Evolutionary conservation across 1,140 invertebrate species (phyloP), one percentile per base, ranked within the genome.

Genomic region (Eurytemora carolleeae): DNA sequence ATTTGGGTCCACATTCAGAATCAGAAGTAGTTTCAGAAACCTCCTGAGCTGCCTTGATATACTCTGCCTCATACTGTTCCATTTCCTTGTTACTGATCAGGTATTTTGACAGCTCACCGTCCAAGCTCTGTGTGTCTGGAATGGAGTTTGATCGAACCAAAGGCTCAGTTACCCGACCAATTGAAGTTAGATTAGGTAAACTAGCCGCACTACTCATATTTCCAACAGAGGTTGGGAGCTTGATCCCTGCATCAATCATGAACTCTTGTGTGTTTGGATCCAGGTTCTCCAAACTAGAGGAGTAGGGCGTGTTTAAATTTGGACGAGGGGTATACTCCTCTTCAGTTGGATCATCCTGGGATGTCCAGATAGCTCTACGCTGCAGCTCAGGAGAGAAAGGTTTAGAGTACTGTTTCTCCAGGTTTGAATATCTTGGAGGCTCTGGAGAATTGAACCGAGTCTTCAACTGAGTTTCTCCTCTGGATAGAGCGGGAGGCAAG

Each of bases 241-340:
- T 71, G 23, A 77, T 73, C 7, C 75, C 76, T 1, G 76, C 72
- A 58, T 77, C 75, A 3, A 77, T 73, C 58, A 76, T 69, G 64
- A 77, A 77, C 57, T 77, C 76, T 53, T 68, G 65, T 2, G 67
- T 65, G 15, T 64, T 63, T n/a, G 67, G 67, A 58, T 68, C 67
- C 55, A 68, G 63, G 26, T 67, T 62, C 31, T 67, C 65, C 53
- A 68, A 44, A 63, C 67, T 68, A 59, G 61, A 61, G 61, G 70
- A 23, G 26, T 61, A 61, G 22, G 26, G 18, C 2, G 18, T n/a
- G n/a, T n/a, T n/a, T n/a, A n/a, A n/a, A n/a, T n/a, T n/a, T n/a
- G n/a, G n/a, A n/a, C n/a, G n/a, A n/a, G n/a, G n/a, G n/a, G n/a
- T n/a, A n/a, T n/a, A n/a, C n/a, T n/a, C n/a, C n/a, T n/a, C n/a